Conservation (phyloP, 2,113 vertebrate genomes). For the Oncorhynchus masou region DNA sequence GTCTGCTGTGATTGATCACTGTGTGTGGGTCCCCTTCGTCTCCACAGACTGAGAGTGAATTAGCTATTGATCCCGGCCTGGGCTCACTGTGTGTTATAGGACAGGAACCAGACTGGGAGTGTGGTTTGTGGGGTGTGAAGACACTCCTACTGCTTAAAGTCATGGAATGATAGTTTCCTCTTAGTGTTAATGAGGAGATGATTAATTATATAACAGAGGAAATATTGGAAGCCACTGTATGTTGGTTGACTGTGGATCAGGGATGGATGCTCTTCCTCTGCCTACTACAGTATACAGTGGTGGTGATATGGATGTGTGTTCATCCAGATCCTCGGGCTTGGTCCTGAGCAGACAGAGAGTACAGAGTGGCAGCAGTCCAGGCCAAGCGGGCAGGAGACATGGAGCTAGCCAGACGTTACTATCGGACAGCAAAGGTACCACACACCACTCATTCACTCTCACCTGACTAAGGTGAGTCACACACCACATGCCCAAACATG, state of each 20-base stretch:
- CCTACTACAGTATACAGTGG: background rate
- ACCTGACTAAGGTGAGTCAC: background rate
- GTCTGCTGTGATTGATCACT: slow-evolving; percentile 39
- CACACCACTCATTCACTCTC: background rate
- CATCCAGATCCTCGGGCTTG: slow-evolving; percentile 59
- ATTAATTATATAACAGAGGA: slow-evolving; percentile 7
- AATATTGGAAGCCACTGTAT: too few species aligned
- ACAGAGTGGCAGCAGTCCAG: slow-evolving; percentile 68
- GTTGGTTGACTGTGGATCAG: background rate
- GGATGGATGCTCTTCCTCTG: background rate
- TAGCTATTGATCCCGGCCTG: slow-evolving; percentile 41
- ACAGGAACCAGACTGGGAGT: slow-evolving; percentile 37
- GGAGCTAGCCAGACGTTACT: slow-evolving; percentile 72
- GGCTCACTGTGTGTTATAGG: slow-evolving; percentile 13
- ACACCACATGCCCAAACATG: background rate
- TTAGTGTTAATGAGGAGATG: slow-evolving; percentile 22
- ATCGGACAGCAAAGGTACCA: slow-evolving; percentile 80
- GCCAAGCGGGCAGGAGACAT: slow-evolving; percentile 81
- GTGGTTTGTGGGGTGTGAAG: slow-evolving; percentile 36
- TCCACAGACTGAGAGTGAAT: slow-evolving; percentile 44
- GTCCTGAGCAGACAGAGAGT: slow-evolving; percentile 82
- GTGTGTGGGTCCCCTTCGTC: slow-evolving; percentile 11
- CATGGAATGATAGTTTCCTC: slow-evolving; percentile 24
- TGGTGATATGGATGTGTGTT: background rate
- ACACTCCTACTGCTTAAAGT: slow-evolving; percentile 21